phyloP scores from a whole-genome alignment of 2,888 invertebrate species.

The Mermis nigrescens region DNA sequence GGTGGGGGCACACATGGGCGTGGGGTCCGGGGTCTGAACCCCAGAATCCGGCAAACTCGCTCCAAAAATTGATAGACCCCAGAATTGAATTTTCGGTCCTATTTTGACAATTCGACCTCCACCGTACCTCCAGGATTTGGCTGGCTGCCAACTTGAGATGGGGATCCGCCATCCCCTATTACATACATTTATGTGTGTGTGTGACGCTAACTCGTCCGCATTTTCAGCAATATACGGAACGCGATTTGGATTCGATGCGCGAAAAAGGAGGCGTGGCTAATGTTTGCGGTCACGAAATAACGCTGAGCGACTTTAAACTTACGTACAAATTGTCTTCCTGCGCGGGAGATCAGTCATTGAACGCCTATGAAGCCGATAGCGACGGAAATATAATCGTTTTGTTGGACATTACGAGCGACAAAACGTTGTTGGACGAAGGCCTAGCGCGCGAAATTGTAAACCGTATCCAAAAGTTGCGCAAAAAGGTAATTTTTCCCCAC shows the following conservation, averaged over 20 bases:
- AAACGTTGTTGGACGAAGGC: conserved; percentile 78
- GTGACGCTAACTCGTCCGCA: no score
- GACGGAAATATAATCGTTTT: conserved; percentile 70
- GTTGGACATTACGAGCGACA: conserved; percentile 68
- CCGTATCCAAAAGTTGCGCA: conserved; percentile 79
- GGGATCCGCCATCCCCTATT: no score
- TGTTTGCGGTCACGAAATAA: conserved; percentile 5
- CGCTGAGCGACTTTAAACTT: neutral
- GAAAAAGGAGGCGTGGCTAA: neutral
- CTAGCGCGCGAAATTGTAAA: conserved; percentile 84
- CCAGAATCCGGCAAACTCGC: no score
- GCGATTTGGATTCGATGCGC: conserved; percentile 20
- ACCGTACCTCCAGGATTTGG: no score
- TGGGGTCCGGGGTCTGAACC: no score
- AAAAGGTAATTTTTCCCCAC: conserved; percentile 43
- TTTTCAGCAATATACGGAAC: conserved; percentile 43
- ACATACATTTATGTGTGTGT: no score
- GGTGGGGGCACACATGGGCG: no score
- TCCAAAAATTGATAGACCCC: no score
- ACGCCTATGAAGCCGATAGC: conserved; percentile 61
- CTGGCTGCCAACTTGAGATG: no score
- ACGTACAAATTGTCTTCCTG: conserved; percentile 12
- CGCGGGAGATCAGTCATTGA: conserved; percentile 10
- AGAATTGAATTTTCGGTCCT: no score
- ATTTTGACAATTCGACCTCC: no score